These are phyloP conservation scores for Hyles euphorbiae DNA, from an alignment of 1,140 invertebrate species.

Conservation along the genomic window DNA sequence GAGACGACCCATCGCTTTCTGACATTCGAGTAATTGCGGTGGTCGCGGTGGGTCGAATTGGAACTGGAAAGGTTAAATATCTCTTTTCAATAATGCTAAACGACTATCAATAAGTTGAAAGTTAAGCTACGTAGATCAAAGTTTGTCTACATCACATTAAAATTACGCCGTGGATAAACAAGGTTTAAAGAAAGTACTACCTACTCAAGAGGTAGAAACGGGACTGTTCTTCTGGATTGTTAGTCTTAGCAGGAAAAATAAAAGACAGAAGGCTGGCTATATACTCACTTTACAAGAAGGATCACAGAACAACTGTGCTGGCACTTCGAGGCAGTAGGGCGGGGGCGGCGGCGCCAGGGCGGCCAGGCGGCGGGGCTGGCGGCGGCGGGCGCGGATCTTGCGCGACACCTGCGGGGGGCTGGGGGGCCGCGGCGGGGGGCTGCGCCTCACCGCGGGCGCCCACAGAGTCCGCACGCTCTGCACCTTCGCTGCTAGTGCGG, in stretches of 20 bases:
- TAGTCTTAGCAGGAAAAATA: too few species aligned
- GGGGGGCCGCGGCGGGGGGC: slow-evolving; percentile 25
- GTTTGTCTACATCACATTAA: too few species aligned
- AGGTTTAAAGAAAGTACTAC: too few species aligned
- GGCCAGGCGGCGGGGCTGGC: slow-evolving; percentile 46
- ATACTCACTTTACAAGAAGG: slow-evolving; percentile 49
- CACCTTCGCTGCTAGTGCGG: slow-evolving; percentile 48
- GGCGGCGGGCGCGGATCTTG: slow-evolving; percentile 56
- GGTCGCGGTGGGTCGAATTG: slow-evolving; percentile 56
- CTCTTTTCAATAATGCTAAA: too few species aligned
- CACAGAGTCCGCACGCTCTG: slow-evolving; percentile 48
- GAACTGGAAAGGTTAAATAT: slow-evolving; percentile 35
- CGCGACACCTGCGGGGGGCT: slow-evolving; percentile 43
- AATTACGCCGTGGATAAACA: too few species aligned
- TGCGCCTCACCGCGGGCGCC: slow-evolving; percentile 19
- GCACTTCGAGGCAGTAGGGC: slow-evolving; percentile 50
- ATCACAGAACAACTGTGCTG: slow-evolving; percentile 60
- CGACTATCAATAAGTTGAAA: too few species aligned
- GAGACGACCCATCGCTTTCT: slow-evolving; percentile 49
- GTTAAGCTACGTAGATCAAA: too few species aligned
- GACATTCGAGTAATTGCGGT: slow-evolving; percentile 41
- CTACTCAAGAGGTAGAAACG: too few species aligned
- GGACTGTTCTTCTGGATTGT: too few species aligned
- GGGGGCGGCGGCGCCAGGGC: slow-evolving; percentile 42
- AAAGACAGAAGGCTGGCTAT: too few species aligned